Conservation (phyloP, 2,797 vertebrate genomes). For the Botia kubotai region DNA sequence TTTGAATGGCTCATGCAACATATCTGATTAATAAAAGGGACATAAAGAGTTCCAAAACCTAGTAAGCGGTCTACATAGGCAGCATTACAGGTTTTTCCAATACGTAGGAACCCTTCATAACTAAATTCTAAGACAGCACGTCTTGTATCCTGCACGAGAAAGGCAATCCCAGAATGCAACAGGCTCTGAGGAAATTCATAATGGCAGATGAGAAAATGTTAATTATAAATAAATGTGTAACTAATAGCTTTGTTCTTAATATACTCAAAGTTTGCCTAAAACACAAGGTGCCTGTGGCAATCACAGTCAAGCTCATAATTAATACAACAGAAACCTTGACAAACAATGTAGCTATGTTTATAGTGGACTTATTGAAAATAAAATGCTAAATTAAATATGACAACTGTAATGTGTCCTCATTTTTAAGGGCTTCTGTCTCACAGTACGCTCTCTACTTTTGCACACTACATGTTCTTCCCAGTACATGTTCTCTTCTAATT, state of each 20-base stretch:
- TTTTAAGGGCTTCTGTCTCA: too few species aligned
- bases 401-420: too few species aligned
- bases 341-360: background rate
- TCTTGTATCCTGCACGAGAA: background rate
- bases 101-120: background rate
- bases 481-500: background rate
- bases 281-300: background rate
- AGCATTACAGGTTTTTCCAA: background rate
- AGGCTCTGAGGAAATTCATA: too few species aligned
- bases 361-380: too few species aligned
- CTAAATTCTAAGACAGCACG: background rate
- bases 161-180: background rate
- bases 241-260: too few species aligned
- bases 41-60: conserved; percentile 23
- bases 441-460: too few species aligned
- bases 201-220: too few species aligned
- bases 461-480: too few species aligned
- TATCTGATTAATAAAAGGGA: conserved; percentile 11
- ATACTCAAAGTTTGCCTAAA: too few species aligned
- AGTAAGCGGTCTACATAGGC: background rate
- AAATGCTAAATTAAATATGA: too few species aligned
- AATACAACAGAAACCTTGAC: background rate
- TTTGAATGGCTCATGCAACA: conserved; percentile 10
- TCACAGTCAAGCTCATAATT: background rate
- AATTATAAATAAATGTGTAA: too few species aligned